Evolutionary conservation across 2,888 invertebrate genomes (phyloP).

Genomic region (Andrena camellia): DNA sequence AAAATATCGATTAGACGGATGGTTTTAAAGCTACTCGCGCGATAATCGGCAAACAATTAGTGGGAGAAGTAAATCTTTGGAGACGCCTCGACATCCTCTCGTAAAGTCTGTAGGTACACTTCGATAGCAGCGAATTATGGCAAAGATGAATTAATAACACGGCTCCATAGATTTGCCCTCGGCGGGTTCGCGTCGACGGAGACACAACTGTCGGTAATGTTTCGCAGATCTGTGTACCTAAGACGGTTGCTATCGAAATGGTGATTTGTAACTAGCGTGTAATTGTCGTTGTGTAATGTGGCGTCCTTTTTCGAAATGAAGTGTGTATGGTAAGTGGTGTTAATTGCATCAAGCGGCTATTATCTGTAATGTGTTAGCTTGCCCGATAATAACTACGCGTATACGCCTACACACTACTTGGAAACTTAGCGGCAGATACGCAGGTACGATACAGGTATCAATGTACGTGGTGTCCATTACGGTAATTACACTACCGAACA

Average conservation of each 20-base stretch:
- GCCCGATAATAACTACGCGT: slow-evolving; percentile 28
- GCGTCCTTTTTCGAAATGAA: slow-evolving; percentile 5
- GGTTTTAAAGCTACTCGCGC: background rate
- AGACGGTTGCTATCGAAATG: background rate
- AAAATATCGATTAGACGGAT: slow-evolving; percentile 58
- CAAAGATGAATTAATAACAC: no score
- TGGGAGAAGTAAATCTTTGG: slow-evolving; percentile 33
- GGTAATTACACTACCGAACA: no score
- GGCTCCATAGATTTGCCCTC: slow-evolving; percentile 32
- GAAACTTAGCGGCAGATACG: slow-evolving; percentile 8
- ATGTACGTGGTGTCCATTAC: background rate
- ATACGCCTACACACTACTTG: slow-evolving; percentile 28
- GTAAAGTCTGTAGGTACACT: background rate
- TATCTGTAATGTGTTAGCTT: slow-evolving; percentile 45
- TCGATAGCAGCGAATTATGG: background rate
- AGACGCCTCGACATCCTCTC: background rate
- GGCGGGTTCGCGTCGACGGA: slow-evolving; percentile 11
- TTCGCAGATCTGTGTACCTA: slow-evolving; percentile 11
- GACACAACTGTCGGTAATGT: background rate
- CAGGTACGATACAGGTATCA: background rate
- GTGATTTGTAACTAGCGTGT: background rate
- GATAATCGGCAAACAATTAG: background rate
- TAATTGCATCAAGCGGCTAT: slow-evolving; percentile 76
- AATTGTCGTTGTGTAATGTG: slow-evolving; percentile 31
- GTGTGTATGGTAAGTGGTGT: slow-evolving; percentile 71